Evolutionary conservation across 2,888 invertebrate genomes (phyloP), one percentile per base, ranked within the genome.

Genomic region (Watsonalla binaria): DNA sequence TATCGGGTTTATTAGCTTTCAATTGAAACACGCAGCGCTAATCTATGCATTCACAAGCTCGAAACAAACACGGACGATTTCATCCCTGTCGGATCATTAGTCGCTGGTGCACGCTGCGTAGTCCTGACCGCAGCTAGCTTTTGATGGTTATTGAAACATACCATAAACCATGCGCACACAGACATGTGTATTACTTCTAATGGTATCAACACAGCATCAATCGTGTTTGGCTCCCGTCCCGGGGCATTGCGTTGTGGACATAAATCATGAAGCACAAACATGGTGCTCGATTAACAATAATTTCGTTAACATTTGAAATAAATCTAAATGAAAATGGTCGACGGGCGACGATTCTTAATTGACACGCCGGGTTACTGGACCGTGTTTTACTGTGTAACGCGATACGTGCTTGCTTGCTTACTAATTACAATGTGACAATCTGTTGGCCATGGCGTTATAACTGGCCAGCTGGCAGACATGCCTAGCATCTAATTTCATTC

Each of bases 361-460:
- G 86, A 83, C 84, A 79, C 80, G 68, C 67, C 68, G 80, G 80
- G 80, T 81, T 80, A 84, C 75, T 82, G 81, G 82, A 79, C 77
- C 82, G 78, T 72, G 66, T 62, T 70, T 58, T 61, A 62, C 63
- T 62, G 61, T 62, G 85, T 74, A 84, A 88, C 76, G 61, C 68
- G 76, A 85, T 81, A 82, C 65, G 63, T 59, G 59, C 76, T 65
- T 74, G 59, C 76, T 65, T 74, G 74, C 72, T 69, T 66, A 70
- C 70, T 77, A 79, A 80, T 81, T 79, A 76, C 73, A 72, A 65
- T 65, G 72, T 77, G 75, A 78, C 79, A 76, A 78, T 77, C 72
- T 69, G 65, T 11, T 42, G 42, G 42, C 42, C 65, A 71, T 70
- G 61, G 57, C 62, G 62, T 62, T 60, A 60, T 64, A 66, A 58